Evolutionary conservation across 2,113 vertebrate genomes (phyloP).

Genomic region (Heloderma charlesbogerti): DNA sequence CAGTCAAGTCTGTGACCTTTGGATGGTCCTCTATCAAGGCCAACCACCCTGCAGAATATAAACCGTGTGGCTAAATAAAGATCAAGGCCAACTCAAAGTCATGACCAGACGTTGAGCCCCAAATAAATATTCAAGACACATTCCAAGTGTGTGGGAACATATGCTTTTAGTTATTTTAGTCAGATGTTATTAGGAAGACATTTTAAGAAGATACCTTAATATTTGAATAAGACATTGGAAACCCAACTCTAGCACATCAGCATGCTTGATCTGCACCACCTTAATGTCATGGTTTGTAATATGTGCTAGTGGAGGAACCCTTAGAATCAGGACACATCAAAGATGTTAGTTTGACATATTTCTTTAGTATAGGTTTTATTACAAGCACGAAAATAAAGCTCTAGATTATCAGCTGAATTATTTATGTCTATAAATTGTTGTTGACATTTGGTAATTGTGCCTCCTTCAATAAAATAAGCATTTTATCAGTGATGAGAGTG

Average conservation of each 20-base stretch:
- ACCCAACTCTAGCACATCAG: not conserved
- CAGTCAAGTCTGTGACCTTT: conserved; percentile 77
- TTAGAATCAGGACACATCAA: not conserved
- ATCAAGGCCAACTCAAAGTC: conserved; percentile 78
- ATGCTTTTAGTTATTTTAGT: conserved; percentile 29
- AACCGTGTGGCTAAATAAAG: conserved; percentile 77
- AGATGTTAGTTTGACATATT: not conserved
- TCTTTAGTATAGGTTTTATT: conserved; percentile 22
- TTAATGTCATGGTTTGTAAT: not conserved
- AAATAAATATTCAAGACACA: conserved; percentile 58
- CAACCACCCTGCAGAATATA: conserved; percentile 73
- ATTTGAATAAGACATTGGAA: not conserved
- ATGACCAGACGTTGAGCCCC: conserved; percentile 58
- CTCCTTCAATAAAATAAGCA: conserved; percentile 30
- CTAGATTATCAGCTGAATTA: not conserved
- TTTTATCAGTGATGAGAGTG: conserved; percentile 10
- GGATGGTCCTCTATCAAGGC: conserved; percentile 72
- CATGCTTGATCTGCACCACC: not conserved
- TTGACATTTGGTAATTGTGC: not conserved
- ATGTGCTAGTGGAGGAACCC: not conserved
- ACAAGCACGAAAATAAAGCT: conserved; percentile 19
- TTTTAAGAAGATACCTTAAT: conserved; percentile 15
- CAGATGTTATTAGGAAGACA: not conserved
- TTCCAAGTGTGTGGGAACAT: conserved; percentile 47
- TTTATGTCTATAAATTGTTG: not conserved